phyloP scores from a whole-genome alignment of 2,797 vertebrate species.

The Coilia nasus region DNA sequence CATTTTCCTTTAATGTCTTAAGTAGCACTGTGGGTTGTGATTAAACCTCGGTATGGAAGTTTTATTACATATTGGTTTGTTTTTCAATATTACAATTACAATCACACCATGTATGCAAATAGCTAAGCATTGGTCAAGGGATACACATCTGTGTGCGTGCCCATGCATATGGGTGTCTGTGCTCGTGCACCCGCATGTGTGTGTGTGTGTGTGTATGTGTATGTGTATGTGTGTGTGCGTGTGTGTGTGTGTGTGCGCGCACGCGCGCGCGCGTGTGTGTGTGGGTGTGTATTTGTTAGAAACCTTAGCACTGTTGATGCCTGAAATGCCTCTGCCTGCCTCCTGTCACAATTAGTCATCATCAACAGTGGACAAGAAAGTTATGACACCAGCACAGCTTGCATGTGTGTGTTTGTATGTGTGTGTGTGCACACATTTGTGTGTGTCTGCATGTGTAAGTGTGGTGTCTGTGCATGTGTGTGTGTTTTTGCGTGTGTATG shows the following conservation, averaged over 20 bases:
- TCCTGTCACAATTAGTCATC: slow-evolving; percentile 33
- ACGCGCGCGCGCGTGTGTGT: slow-evolving; percentile 13
- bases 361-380: slow-evolving; percentile 32
- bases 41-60: too few species aligned
- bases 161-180: too few species aligned
- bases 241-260: slow-evolving; percentile 16
- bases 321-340: slow-evolving; percentile 30
- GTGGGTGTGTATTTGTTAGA: slow-evolving; percentile 20
- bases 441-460: neutral
- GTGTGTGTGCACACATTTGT: neutral
- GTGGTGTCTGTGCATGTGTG: neutral
- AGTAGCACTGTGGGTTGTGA: neutral
- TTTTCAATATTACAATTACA: too few species aligned
- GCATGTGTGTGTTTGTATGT: slow-evolving; percentile 18
- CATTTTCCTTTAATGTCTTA: neutral
- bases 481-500: neutral
- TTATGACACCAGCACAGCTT: slow-evolving; percentile 20
- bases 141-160: too few species aligned
- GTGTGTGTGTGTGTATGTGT: slow-evolving; percentile 6
- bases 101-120: too few species aligned
- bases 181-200: neutral
- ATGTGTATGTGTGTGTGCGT: slow-evolving; percentile 11
- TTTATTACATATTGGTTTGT: too few species aligned
- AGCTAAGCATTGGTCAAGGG: too few species aligned
- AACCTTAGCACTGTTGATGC: neutral